Conservation (phyloP, 2,797 vertebrate species). For the Liparis tanakae region DNA sequence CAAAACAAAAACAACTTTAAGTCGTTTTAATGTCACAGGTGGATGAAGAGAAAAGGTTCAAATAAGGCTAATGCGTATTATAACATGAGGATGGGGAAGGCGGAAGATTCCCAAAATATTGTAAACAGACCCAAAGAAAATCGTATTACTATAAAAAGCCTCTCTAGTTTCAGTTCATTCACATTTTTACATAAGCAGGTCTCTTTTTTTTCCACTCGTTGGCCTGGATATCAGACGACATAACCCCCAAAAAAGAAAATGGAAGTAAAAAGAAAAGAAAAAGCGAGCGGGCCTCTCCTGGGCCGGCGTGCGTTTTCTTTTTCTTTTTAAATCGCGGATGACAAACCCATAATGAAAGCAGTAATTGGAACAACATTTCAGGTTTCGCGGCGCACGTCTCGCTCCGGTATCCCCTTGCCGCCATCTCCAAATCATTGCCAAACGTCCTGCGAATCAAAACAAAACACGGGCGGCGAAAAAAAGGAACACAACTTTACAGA, state of each 20-base stretch:
- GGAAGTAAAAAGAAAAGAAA: conserved; percentile 61
- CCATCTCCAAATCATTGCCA: conserved; percentile 84
- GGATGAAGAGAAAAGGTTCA: conserved; percentile 29
- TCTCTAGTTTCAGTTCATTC: conserved; percentile 26
- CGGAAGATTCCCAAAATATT: neutral
- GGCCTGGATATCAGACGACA: conserved; percentile 68
- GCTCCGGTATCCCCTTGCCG: conserved; percentile 72
- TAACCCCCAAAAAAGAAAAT: conserved; percentile 2
- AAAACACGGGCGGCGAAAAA: conserved; percentile 63
- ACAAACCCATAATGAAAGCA: conserved; percentile 82
- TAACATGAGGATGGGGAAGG: conserved; percentile 1
- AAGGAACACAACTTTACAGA: conserved; percentile 75
- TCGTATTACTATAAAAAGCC: neutral
- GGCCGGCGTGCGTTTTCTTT: conserved; percentile 49
- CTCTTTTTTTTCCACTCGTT: conserved; percentile 56
- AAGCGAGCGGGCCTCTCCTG: conserved; percentile 66
- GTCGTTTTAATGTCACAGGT: conserved; percentile 36
- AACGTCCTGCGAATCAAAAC: conserved; percentile 83
- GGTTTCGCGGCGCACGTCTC: conserved; percentile 67
- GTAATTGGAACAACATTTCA: conserved; percentile 87
- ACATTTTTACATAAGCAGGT: conserved; percentile 42
- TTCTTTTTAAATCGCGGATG: conserved; percentile 68
- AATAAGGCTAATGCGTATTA: conserved; percentile 1
- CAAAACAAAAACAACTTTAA: conserved; percentile 36
- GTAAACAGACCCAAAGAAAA: conserved; percentile 17